Base-by-base conservation (phyloP, 2,888 invertebrate genomes). In the Acrocyrtus sp. region DNA sequence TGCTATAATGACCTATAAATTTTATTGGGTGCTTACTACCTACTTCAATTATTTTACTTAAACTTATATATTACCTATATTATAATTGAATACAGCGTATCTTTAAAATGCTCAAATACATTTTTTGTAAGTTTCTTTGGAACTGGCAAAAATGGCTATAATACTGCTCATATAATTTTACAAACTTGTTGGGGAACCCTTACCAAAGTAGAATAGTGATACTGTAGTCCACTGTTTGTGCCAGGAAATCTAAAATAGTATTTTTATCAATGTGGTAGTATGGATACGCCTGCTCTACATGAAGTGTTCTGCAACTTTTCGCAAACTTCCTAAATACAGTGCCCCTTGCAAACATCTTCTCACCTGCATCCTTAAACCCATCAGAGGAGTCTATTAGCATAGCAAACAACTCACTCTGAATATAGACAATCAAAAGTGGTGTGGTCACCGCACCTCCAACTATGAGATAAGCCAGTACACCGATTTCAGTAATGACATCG, bases 151-250 rank as follows among this genome's bases (percentile, higher is more conserved):
- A n/a, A n/a, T n/a, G n/a, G n/a, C n/a, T n/a, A n/a, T n/a, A n/a
- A n/a, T n/a, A n/a, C n/a, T n/a, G n/a, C n/a, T n/a, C n/a, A n/a
- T n/a, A n/a, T n/a, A n/a, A n/a, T n/a, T n/a, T n/a, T n/a, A n/a
- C n/a, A n/a, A n/a, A n/a, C n/a, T n/a, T n/a, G n/a, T n/a, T n/a
- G n/a, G n/a, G n/a, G n/a, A n/a, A n/a, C n/a, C n/a, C 29, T 15
- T 54, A 54, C 54, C 54, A 54, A 8, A 54, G 21, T 8, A 54
- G 27, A 3, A 54, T 10, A 1, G 12, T 54, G 2, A 54, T 39
- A 1, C 39, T 22, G 6, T 54, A 39, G 39, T 54, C 54, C 1
- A 34, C 21, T n/a, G 10, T 39, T 8, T 27, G 34, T 6, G 4
- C 27, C 17, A 34, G 39, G 21, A 54, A 54, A 19, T 39, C 39